Evolutionary conservation across 1,140 invertebrate genomes (phyloP).

Genomic region (Drosophila teissieri): DNA sequence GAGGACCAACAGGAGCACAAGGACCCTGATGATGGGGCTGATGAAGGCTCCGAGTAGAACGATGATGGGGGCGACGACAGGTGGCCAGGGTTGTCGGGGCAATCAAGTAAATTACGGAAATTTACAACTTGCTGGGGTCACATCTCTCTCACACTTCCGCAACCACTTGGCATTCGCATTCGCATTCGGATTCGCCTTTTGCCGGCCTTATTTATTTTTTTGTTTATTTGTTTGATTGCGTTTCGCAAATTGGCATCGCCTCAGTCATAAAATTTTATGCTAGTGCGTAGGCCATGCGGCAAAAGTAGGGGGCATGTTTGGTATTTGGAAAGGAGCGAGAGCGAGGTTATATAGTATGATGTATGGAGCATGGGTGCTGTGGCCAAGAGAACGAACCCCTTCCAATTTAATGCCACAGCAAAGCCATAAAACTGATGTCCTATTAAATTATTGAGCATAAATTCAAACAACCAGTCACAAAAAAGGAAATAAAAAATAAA

Average conservation of each 20-base stretch:
- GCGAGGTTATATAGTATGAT: not conserved
- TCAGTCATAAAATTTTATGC: constrained; percentile 67
- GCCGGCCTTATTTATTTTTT: constrained; percentile 8
- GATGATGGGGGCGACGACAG: constrained; percentile 23
- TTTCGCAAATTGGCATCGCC: constrained; percentile 55
- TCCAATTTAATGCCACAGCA: constrained; percentile 44
- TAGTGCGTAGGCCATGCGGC: constrained; percentile 47
- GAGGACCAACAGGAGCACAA: not conserved
- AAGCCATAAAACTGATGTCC: constrained; percentile 70
- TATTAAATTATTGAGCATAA: constrained; percentile 76
- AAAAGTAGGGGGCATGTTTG: not conserved
- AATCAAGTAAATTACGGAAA: constrained; percentile 72
- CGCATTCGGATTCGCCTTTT: not conserved
- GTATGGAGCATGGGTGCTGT: not conserved
- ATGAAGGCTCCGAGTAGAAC: not conserved
- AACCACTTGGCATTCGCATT: not conserved
- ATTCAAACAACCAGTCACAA: constrained; percentile 53
- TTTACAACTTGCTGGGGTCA: constrained; percentile 61
- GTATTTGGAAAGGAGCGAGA: not conserved
- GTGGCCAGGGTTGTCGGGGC: constrained; percentile 52
- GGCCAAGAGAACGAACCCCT: not conserved
- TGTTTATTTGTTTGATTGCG: constrained; percentile 71
- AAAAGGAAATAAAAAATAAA: constrained; percentile 11
- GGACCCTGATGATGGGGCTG: not conserved
- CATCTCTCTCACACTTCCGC: constrained; percentile 9